These are phyloP conservation scores for Spheniscus humboldti DNA, from an alignment of 2,797 vertebrate genomes.

Conservation along the genomic window DNA sequence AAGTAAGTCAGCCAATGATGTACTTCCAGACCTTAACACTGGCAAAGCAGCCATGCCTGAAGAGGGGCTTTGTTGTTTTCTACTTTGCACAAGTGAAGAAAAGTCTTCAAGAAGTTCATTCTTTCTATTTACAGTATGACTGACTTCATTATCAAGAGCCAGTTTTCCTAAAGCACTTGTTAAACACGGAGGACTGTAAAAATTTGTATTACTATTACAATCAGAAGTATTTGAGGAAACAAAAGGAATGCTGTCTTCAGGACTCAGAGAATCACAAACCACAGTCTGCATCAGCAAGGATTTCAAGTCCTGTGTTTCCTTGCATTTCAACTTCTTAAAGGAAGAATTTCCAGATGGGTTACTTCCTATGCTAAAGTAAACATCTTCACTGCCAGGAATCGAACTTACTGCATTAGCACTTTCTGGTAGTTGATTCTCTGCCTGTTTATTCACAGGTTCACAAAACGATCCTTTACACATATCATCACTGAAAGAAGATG, in stretches of 20 bases:
- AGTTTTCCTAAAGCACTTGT: conserved; percentile 71
- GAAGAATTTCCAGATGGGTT: conserved; percentile 22
- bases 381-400: conserved; percentile 68
- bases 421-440: conserved; percentile 28
- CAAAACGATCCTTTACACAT: conserved; percentile 39
- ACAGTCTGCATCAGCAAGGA: conserved; percentile 37
- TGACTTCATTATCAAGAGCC: conserved; percentile 65
- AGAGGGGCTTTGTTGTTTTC: conserved; percentile 46
- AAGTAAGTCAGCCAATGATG: conserved; percentile 86
- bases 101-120: conserved; percentile 69
- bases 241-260: conserved; percentile 16
- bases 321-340: conserved; percentile 38
- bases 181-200: conserved; percentile 60
- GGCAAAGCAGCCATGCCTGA: conserved; percentile 45
- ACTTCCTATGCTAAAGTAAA: conserved; percentile 25
- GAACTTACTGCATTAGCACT: conserved; percentile 69
- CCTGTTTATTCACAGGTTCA: conserved; percentile 25
- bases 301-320: conserved; percentile 65
- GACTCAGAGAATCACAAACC: conserved; percentile 64
- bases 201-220: conserved; percentile 1
- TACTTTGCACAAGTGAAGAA: conserved; percentile 67
- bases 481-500: conserved; percentile 59
- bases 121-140: conserved; percentile 41
- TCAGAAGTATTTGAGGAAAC: conserved; percentile 27
- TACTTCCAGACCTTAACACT: conserved; percentile 70